Evolutionary conservation across 2,888 invertebrate genomes (phyloP), one percentile per base, ranked within the genome.

Genomic region (Orthosia cruda): DNA sequence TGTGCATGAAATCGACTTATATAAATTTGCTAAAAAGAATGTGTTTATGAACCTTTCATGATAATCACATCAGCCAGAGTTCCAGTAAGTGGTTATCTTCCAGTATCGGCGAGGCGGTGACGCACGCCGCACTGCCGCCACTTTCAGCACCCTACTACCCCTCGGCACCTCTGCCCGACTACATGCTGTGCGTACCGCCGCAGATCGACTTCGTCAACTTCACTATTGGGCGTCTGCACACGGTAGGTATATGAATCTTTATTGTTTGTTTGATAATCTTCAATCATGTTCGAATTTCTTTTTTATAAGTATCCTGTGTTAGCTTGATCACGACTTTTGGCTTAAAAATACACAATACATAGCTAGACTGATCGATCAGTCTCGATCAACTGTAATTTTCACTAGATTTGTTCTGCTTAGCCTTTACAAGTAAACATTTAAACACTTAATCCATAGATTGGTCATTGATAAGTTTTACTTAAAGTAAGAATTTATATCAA

Each of bases 121-220:
- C 68, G 0, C 83, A 15, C 15, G 73, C 68, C 0, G 76, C 85
- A 1, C 85, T 78, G 2, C 80, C 81, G 12, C 77, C 84, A 2
- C 50, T 71, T 12, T 61, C 73, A 18, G 79, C 86, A 0, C 55
- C 72, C 40, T 40, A 40, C 40, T 40, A 7, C 15, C 69, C 77
- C 0, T 0, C 20, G 2, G 13, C 70, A 2, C 77, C 77, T 0
- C 81, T 61, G 11, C 90, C 90, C 0, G 89, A 92, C 59, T 87
- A 87, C 87, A 81, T 96, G 32, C 26, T 93, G n/a, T 94, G 95
- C 84, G 87, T 94, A 40, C 96, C 96, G 11, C 84, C 92, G 2
- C 84, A 89, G 49, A 83, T 96, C 3, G 87, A 92, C 26, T 95
- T 96, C 75, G 75, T 95, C 69, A 95, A 96, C 87, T 96, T 95